Evolutionary conservation across 2,888 invertebrate genomes (phyloP), one percentile per base, ranked within the genome.

Genomic region (Athripsodes cinereus): DNA sequence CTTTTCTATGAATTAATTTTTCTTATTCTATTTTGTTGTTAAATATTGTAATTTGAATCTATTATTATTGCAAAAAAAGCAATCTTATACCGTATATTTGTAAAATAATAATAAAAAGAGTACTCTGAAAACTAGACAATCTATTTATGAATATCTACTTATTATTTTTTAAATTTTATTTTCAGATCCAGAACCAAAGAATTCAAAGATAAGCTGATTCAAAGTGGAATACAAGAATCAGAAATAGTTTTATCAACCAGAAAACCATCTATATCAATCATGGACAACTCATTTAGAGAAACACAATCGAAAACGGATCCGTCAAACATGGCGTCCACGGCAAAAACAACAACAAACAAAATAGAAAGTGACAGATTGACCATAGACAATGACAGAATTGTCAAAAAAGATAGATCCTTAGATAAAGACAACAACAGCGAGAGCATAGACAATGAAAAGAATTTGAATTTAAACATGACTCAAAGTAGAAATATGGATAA

Each of bases 361-460:
- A 46, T 20, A 52, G 51, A 35, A 16, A 49, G 22, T 13, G 58
- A 58, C 34, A 50, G 35, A 11, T 54, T 51, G 8, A 46, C 52
- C 26, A 63, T 59, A 60, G 64, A 62, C 52, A 53, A 54, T 22
- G 31, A 44, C 60, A 62, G 59, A 53, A 53, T 26, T 22, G 60
- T 54, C 5, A 60, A 44, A 26, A 50, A 57, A 68, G 13, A 69
- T 69, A 57, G 68, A 69, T 50, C 65, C 8, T 34, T 68, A 8
- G 69, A 68, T 34, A 71, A 72, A 40, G 70, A 73, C 66, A 71
- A 74, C 58, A 71, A 74, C 58, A 46, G 40, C 2, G 48, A 53
- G 22, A 35, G 47, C 20, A 47, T 44, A 35, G 62, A 59, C 19
- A 62, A 57, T 13, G 59, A 62, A 20, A 62, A 62, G 46, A 59